Conservation (phyloP, 2,113 vertebrate species). For the Oncorhynchus tshawytscha region DNA sequence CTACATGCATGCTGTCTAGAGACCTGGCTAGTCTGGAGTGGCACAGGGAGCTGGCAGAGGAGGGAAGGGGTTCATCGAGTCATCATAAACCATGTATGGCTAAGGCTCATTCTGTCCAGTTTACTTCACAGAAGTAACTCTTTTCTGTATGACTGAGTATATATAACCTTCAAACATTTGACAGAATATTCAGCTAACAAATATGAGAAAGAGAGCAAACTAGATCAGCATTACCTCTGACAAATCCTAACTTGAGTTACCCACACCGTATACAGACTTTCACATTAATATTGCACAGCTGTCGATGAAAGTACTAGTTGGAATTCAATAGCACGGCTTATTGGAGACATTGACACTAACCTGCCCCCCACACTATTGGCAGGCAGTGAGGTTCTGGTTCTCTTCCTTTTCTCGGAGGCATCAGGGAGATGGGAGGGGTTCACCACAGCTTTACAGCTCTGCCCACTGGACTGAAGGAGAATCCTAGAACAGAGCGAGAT, state of each 20-base stretch:
- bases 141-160: too few relatives aligned
- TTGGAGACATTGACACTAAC: slow-evolving; percentile 42
- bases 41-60: slow-evolving; percentile 70
- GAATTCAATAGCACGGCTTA: neutral
- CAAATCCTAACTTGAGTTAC: too few relatives aligned
- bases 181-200: too few relatives aligned
- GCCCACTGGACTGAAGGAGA: slow-evolving; percentile 86
- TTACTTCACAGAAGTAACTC: neutral
- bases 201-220: too few relatives aligned
- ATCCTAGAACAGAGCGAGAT: slow-evolving; percentile 66
- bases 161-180: too few relatives aligned
- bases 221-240: too few relatives aligned
- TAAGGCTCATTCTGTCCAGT: slow-evolving; percentile 46
- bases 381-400: slow-evolving; percentile 77
- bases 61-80: slow-evolving; percentile 57
- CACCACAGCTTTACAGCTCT: slow-evolving; percentile 79
- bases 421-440: slow-evolving; percentile 79
- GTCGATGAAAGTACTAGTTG: neutral
- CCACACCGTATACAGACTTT: neutral
- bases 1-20: slow-evolving; percentile 74
- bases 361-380: slow-evolving; percentile 53
- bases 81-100: slow-evolving; percentile 44
- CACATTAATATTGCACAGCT: neutral
- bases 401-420: slow-evolving; percentile 81
- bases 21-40: slow-evolving; percentile 72